Base-by-base conservation (phyloP, 2,888 invertebrate species). In the Pristionchus arcanus region DNA sequence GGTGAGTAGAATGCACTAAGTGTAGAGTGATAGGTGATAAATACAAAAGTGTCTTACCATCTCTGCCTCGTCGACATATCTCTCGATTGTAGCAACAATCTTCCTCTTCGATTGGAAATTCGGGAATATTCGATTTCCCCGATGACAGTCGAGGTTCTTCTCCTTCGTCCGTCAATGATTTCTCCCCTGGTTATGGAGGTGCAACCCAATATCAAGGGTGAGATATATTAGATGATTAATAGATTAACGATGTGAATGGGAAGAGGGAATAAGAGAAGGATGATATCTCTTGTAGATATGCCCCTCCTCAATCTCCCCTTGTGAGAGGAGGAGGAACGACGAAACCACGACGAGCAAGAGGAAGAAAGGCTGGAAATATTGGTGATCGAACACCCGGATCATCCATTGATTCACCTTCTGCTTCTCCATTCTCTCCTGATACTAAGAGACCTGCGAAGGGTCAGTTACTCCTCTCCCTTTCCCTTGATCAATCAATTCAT, bases 311-410 rank as follows among this genome's bases (percentile, higher is more conserved):
- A 21, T 85, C 87, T 87, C 87, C 87, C 16, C 68, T 87, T 16
- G 87, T 68, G 49, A n/a, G 87, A 53, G 87, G 85, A 28, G 85
- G 66, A 37, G 28, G n/a, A 4, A 25, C 42, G 15, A 19, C 84
- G 25, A 84, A 84, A 37, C 0, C 87, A 4, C 66, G 87, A 42
- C 37, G 87, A 42, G 31, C 42, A 19, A 37, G 87, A 37, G 87
- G 87, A n/a, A 42, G 87, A 19, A 87, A 87, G 34, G n/a, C 66
- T 15, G 68, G 49, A 25, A 87, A 87, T 87, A 21, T 87, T 16
- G 87, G 87, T 11, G 87, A 87, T 68, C 25, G 87, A 68, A 87
- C 87, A 28, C 87, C 87, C 28, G 66, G 66, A 31, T 87, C 87
- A 28, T 87, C 87, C 42, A 68, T 87, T 68, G 87, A 87, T 28